phyloP scores from a whole-genome alignment of 1,140 invertebrate species.

The Drosophila lowei region DNA sequence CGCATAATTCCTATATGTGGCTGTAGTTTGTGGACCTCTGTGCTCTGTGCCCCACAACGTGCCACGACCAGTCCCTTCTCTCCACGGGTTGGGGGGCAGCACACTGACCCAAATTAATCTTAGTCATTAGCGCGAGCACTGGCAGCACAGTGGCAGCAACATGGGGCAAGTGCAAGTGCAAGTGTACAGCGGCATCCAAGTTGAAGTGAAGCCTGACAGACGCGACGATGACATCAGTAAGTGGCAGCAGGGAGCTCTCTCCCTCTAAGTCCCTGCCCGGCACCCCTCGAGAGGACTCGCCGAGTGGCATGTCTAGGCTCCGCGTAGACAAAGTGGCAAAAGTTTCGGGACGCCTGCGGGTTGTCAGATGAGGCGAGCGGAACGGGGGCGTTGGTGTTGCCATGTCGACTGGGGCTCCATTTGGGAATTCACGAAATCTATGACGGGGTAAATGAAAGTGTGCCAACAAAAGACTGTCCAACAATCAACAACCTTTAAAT shows the following conservation, averaged over 20 bases:
- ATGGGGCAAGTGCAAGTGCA: conserved; percentile 34
- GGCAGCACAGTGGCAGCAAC: conserved; percentile 1
- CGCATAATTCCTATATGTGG: conserved; percentile 57
- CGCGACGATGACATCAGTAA: conserved; percentile 38
- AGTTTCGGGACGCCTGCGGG: conserved; percentile 38
- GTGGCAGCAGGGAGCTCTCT: background rate
- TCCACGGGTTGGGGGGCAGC: conserved; percentile 9
- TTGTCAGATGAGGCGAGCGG: background rate
- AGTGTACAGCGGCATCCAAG: conserved; percentile 55
- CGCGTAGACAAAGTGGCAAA: conserved; percentile 58
- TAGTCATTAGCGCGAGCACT: conserved; percentile 65
- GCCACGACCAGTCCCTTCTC: conserved; percentile 3
- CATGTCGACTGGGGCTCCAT: conserved; percentile 33
- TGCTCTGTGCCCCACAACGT: background rate
- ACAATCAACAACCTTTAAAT: conserved; percentile 1
- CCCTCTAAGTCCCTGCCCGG: conserved; percentile 7
- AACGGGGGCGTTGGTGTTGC: background rate
- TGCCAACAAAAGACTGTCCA: background rate
- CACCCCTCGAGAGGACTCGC: conserved; percentile 1
- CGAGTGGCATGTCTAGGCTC: conserved; percentile 47
- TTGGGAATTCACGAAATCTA: conserved; percentile 33
- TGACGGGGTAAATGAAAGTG: conserved; percentile 19
- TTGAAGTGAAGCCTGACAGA: conserved; percentile 49
- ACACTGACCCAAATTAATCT: conserved; percentile 81
- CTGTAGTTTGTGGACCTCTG: conserved; percentile 17